Evolutionary conservation across 2,113 vertebrate species (phyloP), one percentile per base, ranked within the genome.

Genomic region (Quiscalus mexicanus): DNA sequence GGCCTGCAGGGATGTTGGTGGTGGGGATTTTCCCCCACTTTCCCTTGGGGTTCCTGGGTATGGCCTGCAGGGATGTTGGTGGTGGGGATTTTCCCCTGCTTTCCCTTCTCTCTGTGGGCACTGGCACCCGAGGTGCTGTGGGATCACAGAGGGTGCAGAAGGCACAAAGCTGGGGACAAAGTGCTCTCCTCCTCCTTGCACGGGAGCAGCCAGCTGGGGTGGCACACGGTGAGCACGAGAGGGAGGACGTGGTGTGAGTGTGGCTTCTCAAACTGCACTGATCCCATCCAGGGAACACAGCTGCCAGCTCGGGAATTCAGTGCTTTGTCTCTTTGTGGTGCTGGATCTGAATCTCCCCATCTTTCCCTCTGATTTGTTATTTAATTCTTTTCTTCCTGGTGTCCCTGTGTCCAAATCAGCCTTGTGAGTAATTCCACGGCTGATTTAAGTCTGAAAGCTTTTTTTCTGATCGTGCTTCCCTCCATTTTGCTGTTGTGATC

Each of bases 71-170:
- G 41, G 41, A 18, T 44, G 53, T 0, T 2, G 2, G 4, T 3
- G 18, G 5, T 33, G 39, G 64, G 90, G 56, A 41, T 41, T 41
- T 41, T 41, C 41, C 41, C 21, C 21, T 27, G 6, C 16, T 23
- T 30, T 69, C 16, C 1, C 6, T 11, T 35, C 30, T 11, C 11
- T 44, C 16, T 55, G 53, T 2, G 25, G 85, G 78, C 73, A 56
- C 65, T 2, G 49, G 3, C 14, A 1, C 17, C 0, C 1, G 53
- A 44, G 6, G 49, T 0, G 17, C 3, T 22, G 58, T 15, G 3
- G n/a, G 13, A 41, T 37, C 71, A 3, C 59, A 0, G 0, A 23
- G 64, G 42, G 39, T 45, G 30, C 60, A n/a, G 60, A 6, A 45
- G 69, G 50, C 65, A n/a, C 87, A 2, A 42, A 49, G 81, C 85